phyloP scores from a whole-genome alignment of 2,797 vertebrate genomes.

The Acipenser ruthenus region DNA sequence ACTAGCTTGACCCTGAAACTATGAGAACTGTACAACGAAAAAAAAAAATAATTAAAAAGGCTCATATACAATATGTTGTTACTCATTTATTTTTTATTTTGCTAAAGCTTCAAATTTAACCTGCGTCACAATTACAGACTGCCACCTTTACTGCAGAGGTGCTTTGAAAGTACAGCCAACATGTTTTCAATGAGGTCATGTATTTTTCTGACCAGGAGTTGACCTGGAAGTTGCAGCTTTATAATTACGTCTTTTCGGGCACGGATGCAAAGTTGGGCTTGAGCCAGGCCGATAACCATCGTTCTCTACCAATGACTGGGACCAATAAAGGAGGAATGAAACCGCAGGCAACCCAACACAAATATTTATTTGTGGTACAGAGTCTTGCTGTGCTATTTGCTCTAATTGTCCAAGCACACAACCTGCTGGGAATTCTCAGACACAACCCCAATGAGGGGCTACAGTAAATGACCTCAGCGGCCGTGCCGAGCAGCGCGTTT shows the following conservation, averaged over 20 bases:
- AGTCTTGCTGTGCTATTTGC: conserved; percentile 11
- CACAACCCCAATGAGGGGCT: conserved; percentile 1
- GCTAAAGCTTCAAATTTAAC: no score
- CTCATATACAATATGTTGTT: no score
- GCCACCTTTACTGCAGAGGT: no score
- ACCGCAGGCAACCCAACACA: conserved; percentile 17
- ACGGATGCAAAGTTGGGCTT: conserved; percentile 10
- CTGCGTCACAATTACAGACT: no score
- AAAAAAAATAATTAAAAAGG: no score
- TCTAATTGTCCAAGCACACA: conserved; percentile 12
- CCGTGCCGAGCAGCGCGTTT: neutral
- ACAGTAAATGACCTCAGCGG: neutral
- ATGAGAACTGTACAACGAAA: no score
- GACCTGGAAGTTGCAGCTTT: conserved; percentile 14
- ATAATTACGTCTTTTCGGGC: conserved; percentile 1
- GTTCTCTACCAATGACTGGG: conserved; percentile 10
- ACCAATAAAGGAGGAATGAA: conserved; percentile 16
- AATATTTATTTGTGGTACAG: conserved; percentile 21
- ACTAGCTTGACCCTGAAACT: no score
- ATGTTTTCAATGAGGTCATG: conserved; percentile 12
- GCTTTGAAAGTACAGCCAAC: no score
- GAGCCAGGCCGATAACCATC: conserved; percentile 15
- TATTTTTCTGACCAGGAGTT: conserved; percentile 17
- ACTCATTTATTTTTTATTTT: no score
- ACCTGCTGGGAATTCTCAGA: conserved; percentile 8